Evolutionary conservation across 2,888 invertebrate genomes (phyloP), one percentile per base, ranked within the genome.

Genomic region (Conus canariensis): DNA sequence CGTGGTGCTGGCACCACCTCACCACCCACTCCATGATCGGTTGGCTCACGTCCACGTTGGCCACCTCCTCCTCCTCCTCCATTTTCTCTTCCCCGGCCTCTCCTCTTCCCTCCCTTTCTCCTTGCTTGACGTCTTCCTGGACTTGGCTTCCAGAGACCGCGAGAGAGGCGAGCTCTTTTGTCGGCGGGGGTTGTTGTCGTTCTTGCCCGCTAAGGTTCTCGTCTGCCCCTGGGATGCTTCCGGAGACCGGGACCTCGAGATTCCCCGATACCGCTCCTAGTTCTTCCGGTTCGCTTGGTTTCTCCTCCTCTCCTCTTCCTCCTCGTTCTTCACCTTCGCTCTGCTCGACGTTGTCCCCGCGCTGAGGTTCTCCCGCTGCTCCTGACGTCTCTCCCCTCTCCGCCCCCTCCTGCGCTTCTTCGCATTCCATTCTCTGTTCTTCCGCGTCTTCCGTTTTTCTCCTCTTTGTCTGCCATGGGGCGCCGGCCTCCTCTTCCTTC

Each of bases 391-490:
- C 25, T 8, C 25, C 77, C 25, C 30, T 80, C 30, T 45, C 30
- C 10, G 30, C 10, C 77, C 10, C 77, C 10, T 16, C 10, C 77
- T 80, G 9, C 25, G 9, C 30, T 10, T 80, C 77, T 80, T 30
- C 25, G 14, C 22, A 19, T 30, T 80, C 77, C 25, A 25, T 80
- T 16, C 25, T 30, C 3, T 16, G 25, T 16, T 80, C 30, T 30
- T 16, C 25, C 77, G 25, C 77, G 25, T 16, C 25, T 30, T 80
- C 77, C 25, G 0, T 80, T 30, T 80, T 80, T 16, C 25, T 16
- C 10, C 80, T 88, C 80, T 82, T 59, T 82, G 64, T 77, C 88
- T 88, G 45, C n/a, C 82, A 0, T 64, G 45, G 45, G 45, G 16
- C 5, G 16, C 64, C 16, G 64, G 10, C 64, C 16, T 25, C 25